Percentiles rank a stretch among this genome's conserved stretches.
These are phyloP conservation scores for Crotalus tigris DNA, from an alignment of 2,113 vertebrate species.

Conservation along the genomic window DNA sequence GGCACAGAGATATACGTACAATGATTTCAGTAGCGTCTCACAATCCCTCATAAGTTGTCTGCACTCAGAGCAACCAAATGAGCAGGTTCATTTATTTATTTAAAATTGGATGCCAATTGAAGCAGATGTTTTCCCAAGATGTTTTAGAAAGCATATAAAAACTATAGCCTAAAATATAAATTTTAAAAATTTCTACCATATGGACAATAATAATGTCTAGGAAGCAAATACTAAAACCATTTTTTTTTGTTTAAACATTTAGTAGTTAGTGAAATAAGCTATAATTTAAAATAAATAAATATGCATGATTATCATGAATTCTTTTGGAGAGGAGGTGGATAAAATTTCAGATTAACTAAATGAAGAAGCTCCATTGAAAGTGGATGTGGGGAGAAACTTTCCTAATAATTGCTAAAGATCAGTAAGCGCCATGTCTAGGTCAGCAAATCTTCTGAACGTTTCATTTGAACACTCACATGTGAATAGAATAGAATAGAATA, in stretches of 20 bases:
- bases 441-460: background rate
- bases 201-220: background rate
- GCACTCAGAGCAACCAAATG: background rate
- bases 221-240: background rate
- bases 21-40: background rate
- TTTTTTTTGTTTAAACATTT: background rate
- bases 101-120: background rate
- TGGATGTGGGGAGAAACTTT: background rate
- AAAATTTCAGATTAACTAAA: background rate
- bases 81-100: background rate
- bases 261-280: background rate
- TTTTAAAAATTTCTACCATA: background rate
- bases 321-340: background rate
- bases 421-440: background rate
- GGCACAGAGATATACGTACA: background rate
- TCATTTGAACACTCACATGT: background rate
- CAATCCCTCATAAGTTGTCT: background rate
- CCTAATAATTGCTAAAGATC: background rate
- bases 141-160: background rate
- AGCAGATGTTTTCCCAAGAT: background rate
- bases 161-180: background rate
- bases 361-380: background rate
- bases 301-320: background rate
- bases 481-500: too few relatives aligned
- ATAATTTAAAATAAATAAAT: too few relatives aligned